Base-by-base conservation (phyloP, 2,113 vertebrate species). In the Bubo scandiacus region DNA sequence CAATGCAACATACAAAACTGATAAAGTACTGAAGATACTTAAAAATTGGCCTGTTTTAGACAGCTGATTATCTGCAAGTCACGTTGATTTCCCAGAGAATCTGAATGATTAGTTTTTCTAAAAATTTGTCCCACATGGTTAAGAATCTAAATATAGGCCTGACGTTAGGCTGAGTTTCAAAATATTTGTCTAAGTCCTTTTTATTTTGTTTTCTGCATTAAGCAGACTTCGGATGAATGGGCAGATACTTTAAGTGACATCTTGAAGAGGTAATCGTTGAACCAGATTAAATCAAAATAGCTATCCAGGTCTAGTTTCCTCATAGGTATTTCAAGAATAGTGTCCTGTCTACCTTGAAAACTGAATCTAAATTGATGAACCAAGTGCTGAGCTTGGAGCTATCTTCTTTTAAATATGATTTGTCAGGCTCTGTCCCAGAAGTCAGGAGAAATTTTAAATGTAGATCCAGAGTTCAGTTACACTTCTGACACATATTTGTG, bases 361-460 rank as follows among this genome's bases (percentile, higher is more conserved):
- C 43, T 49, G 43, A 90, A 96, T 81, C 45, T 92, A 92, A 93
- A 95, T 57, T 94, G 92, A 95, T 72, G 94, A 96, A 71, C 55
- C 91, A 89, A 87, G 71, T 88, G 51, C 62, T 92, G 70, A 95
- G 91, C 92, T 96, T 92, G 52, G 77, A 97, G 81, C 88, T 83
- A 86, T 92, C 34, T 75, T 84, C 84, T 75, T 94, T 87, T 80
- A 94, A 90, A 95, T 88, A 74, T 80, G 78, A 71, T 90, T 95
- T 95, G 89, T 86, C 93, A 91, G 63, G 55, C 19, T 94, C 32
- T 92, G 79, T 85, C 80, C n/a, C 73, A 81, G 68, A 89, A 85
- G 77, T 92, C 87, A 80, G 55, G 27, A 61, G 16, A 87, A 81
- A 91, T 86, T 92, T 96, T 88, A 87, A 67, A 62, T 47, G 63